Base-by-base conservation (phyloP, 2,113 vertebrate species). In the Oncorhynchus tshawytscha region DNA sequence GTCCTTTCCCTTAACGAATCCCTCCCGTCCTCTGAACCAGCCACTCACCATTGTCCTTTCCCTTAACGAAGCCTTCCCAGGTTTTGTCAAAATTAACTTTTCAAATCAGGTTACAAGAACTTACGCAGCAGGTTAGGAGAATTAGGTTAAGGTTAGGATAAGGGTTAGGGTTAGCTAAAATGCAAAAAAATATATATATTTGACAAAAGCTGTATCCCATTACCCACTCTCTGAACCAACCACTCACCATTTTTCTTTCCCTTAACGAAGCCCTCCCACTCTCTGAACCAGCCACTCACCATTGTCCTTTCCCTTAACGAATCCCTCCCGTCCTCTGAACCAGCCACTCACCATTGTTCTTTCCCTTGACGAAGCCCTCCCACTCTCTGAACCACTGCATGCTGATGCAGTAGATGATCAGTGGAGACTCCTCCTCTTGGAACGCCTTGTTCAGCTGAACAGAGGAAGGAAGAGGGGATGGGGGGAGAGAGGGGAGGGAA, bases 321-420 rank as follows among this genome's bases (percentile, higher is more conserved):
- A 99, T 79, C 93, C 95, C 89, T 99, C 98, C 97, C 97, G 99
- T 86, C 99, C 98, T 86, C 97, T 94, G 90, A 99, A 99, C 97
- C 97, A 99, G 79, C 78, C 75, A 94, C 95, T 96, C 91, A 99
- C 98, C 97, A 82, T 91, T 96, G 90, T 99, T 97, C 92, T 99
- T 99, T 80, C 96, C 97, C 92, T 99, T 99, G 85, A 99, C 97
- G 86, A 99, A 99, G 80, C 93, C 95, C 89, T 99, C 98, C 97
- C 98, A 99, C 87, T 99, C 98, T 86, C 97, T 95, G 90, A 99
- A 99, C 98, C 98, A 99, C 69, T 98, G 97, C 98, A 99, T 99
- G 93, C 97, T 99, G 92, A 99, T 99, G 87, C 97, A 99, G 89
- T 97, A 98, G 87, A 99, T 99, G 24, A 95, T 95, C 74, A 95